phyloP scores from a whole-genome alignment of 2,797 vertebrate species.

The Halcyon badia region DNA sequence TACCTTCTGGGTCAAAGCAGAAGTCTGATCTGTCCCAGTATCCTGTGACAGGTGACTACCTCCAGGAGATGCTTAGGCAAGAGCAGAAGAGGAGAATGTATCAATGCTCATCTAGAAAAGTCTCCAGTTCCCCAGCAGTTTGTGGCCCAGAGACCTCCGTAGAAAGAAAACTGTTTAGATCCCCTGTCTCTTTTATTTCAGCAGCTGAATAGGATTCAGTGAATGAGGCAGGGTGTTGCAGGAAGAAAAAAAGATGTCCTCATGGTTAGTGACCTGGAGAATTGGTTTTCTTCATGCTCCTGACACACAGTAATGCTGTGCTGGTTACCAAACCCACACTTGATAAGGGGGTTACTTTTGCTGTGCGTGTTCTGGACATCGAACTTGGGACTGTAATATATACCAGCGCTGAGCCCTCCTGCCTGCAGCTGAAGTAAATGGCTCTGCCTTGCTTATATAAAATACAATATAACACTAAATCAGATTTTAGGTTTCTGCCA shows the following conservation, averaged over 20 bases:
- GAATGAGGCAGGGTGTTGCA: neutral
- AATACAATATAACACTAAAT: neutral
- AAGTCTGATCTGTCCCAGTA: neutral
- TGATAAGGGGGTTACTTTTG: neutral
- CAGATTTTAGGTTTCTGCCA: neutral
- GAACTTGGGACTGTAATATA: neutral
- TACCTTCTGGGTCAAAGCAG: neutral
- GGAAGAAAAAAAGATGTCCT: neutral
- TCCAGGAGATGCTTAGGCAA: neutral
- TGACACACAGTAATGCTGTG: neutral
- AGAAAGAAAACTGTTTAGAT: neutral
- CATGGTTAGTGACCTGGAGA: constrained; percentile 23
- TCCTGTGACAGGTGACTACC: neutral
- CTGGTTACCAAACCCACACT: neutral
- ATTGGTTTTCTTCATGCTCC: constrained; percentile 23
- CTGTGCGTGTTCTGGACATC: neutral
- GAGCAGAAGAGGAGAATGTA: neutral
- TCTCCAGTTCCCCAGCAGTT: neutral
- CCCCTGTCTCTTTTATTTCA: neutral
- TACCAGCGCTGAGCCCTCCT: neutral
- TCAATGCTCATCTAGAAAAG: neutral
- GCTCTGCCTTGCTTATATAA: neutral
- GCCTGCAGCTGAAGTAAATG: neutral
- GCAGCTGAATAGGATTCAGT: neutral
- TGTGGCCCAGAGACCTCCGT: neutral